Evolutionary conservation across 1,140 invertebrate genomes (phyloP).

Genomic region (Solenopsis fugax): DNA sequence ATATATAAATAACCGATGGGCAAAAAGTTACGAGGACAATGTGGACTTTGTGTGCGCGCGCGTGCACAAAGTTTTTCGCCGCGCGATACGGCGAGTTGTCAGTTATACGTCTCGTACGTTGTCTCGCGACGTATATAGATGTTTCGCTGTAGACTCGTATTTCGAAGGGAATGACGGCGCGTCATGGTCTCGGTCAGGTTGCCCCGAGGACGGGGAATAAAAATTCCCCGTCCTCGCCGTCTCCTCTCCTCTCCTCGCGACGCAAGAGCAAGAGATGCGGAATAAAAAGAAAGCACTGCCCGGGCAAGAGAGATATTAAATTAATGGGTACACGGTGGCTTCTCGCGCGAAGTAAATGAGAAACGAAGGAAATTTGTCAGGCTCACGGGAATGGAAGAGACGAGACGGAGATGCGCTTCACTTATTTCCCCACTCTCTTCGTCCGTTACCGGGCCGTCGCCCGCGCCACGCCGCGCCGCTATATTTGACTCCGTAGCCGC

Average conservation of each 20-base stretch:
- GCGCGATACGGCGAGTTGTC: background rate
- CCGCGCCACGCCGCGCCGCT: constrained; percentile 7
- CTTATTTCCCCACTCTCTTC: constrained; percentile 35
- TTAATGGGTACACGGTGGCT: constrained; percentile 28
- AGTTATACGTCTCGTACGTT: no score
- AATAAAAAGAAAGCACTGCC: background rate
- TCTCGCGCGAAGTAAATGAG: constrained; percentile 34
- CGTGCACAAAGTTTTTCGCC: background rate
- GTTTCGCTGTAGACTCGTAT: background rate
- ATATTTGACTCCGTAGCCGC: constrained; percentile 28
- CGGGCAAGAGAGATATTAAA: constrained; percentile 19
- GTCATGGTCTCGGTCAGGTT: background rate
- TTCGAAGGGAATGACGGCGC: background rate
- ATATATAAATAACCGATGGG: constrained; percentile 57
- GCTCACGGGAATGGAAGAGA: background rate
- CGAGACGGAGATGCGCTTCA: constrained; percentile 10
- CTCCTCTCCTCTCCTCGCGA: background rate
- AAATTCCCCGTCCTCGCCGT: no score
- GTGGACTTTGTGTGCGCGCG: constrained; percentile 20
- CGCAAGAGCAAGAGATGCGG: background rate
- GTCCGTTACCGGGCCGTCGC: background rate
- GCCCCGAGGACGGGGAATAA: background rate
- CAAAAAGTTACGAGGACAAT: constrained; percentile 63
- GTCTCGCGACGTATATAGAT: background rate
- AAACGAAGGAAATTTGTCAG: constrained; percentile 56